phyloP scores from a whole-genome alignment of 2,113 vertebrate species.

The Delphinus delphis region DNA sequence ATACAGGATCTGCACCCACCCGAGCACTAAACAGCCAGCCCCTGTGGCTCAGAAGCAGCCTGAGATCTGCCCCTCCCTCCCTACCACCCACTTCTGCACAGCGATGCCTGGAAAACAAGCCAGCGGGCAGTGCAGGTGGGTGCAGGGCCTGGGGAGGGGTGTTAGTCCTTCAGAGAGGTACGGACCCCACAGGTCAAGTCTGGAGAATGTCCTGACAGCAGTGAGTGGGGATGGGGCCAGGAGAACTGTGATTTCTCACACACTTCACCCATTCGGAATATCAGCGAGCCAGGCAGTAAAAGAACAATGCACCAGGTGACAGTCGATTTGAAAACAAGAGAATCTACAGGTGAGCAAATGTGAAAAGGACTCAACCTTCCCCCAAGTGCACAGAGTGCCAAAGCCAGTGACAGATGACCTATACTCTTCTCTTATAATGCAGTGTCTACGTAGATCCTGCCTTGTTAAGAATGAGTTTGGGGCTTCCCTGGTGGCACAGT shows the following conservation, averaged over 20 bases:
- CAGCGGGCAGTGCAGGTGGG: background rate
- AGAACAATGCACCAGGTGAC: background rate
- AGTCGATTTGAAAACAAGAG: background rate
- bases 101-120: background rate
- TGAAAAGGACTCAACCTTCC: background rate
- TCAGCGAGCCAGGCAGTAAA: background rate
- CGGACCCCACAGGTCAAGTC: background rate
- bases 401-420: accelerated
- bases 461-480: background rate
- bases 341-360: background rate
- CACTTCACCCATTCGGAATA: background rate
- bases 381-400: accelerated
- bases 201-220: background rate
- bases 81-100: accelerated
- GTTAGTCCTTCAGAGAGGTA: background rate
- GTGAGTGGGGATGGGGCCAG: accelerated
- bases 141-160: accelerated
- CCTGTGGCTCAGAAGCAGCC: background rate
- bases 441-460: background rate
- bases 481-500: too few species aligned
- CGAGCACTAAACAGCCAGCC: background rate
- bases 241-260: background rate
- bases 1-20: background rate
- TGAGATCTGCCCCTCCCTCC: background rate
- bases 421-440: too few species aligned